Evolutionary conservation across 2,113 vertebrate species (phyloP), one percentile per base, ranked within the genome.

Genomic region (Oenanthe oenanthe): DNA sequence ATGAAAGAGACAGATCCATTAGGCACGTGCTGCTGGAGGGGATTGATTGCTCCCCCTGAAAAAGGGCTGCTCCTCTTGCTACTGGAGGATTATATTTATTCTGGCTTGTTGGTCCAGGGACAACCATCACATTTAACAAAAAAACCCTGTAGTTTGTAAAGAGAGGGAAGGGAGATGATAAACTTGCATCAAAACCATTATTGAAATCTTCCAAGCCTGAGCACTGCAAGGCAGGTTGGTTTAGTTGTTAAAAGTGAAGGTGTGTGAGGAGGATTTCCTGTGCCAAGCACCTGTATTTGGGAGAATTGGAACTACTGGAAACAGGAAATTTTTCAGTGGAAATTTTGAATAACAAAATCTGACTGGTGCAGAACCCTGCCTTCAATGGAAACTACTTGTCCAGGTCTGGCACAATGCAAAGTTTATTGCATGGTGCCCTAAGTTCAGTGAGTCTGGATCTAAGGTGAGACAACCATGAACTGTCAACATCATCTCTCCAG

Each of bases 1-100:
- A 95, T 91, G 85, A 83, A 85, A 85, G 88, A 85, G 92, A 96
- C 54, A 40, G 75, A 76, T 83, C 85, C 92, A 96, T 95, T 85
- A 95, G 92, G 75, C 87, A 94, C 56, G 54, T 92, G 89, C 56
- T 1, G 2, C 71, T 61, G 71, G 17, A 77, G 70, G 63, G 71
- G 63, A 93, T 76, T 89, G 78, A 89, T 88, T 21, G 60, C 71
- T 93, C 14, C 29, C 62, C 29, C 38, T 14, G 28, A 88, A 88
- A 94, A 89, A 73, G 22, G 51, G 70, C 45, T n/a, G 25, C 56
- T 93, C 61, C 38, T 73, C 89, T 43, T 73, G 78, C 80, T 89
- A n/a, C 84, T 76, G 36, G 32, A 50, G 58, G 67, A 65, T 92
- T 93, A 21, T 78, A 28, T 93, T 90, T 92, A 34, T 88, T 88